Percentiles rank a stretch among this genome's conserved stretches.
phyloP scores from a whole-genome alignment of 2,797 vertebrate species.

The Babyrousa celebensis region DNA sequence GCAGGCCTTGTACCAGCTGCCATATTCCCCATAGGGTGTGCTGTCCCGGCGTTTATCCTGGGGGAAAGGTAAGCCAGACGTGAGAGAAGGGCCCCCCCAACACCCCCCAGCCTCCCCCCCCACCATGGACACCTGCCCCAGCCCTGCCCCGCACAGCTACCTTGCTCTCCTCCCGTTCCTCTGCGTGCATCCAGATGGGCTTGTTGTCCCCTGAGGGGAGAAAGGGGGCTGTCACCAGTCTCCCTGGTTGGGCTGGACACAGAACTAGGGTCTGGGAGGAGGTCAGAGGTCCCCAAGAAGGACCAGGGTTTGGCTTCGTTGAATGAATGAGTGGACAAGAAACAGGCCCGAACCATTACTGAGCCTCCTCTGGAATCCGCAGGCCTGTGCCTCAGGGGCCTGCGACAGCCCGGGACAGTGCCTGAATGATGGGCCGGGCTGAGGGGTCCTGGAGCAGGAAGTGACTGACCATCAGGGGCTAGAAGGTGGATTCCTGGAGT shows the following conservation, averaged over 20 bases:
- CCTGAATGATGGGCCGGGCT: not conserved
- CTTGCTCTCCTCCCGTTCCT: constrained; percentile 96
- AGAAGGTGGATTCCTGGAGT: not conserved
- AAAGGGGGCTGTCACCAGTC: constrained; percentile 25
- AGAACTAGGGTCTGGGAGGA: not conserved
- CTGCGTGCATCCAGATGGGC: constrained; percentile 97
- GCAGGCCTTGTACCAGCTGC: constrained; percentile 97
- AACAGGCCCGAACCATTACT: not conserved
- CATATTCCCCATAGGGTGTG: constrained; percentile 94
- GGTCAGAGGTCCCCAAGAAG: not conserved
- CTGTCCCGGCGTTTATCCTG: constrained; percentile 94
- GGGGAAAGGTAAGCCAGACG: not conserved
- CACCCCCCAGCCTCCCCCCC: not conserved
- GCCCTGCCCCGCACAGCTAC: constrained; percentile 83
- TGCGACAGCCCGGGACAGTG: too few relatives aligned
- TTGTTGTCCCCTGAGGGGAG: constrained; percentile 94
- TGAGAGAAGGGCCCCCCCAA: not conserved
- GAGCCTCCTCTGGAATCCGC: not conserved
- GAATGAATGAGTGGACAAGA: constrained; percentile 11
- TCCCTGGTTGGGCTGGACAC: not conserved
- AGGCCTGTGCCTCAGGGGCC: not conserved
- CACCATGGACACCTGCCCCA: not conserved
- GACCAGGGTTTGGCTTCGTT: not conserved
- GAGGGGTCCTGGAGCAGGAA: not conserved
- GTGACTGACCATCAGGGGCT: not conserved